These are phyloP conservation scores for Mionectes macconnelli DNA, from an alignment of 2,113 vertebrate species.

Conservation along the genomic window DNA sequence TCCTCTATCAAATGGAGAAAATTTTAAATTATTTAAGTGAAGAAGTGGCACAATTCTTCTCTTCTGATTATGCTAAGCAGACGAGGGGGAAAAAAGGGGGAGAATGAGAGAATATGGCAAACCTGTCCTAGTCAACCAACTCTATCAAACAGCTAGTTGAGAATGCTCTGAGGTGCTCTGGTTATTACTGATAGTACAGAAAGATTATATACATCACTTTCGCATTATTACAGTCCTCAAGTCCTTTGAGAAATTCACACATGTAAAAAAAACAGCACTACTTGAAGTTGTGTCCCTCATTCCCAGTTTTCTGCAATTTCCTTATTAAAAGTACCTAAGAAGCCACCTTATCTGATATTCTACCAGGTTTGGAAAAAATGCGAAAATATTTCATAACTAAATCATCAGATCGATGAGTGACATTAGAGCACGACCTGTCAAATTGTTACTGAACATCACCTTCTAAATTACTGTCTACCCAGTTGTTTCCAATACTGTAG, in stretches of 20 bases:
- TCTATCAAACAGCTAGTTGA: neutral
- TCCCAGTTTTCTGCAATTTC: neutral
- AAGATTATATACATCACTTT: neutral
- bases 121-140: neutral
- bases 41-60: neutral
- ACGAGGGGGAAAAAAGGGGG: neutral
- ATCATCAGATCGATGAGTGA: neutral
- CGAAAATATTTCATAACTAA: neutral
- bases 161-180: neutral
- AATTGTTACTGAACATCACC: slow-evolving; percentile 44
- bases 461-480: slow-evolving; percentile 44
- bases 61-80: slow-evolving; percentile 17
- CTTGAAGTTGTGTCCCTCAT: slow-evolving; percentile 12
- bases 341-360: neutral
- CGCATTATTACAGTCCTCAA: neutral
- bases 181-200: neutral
- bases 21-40: neutral
- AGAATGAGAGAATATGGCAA: neutral
- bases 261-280: neutral
- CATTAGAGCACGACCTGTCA: slow-evolving; percentile 23
- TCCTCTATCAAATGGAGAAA: neutral
- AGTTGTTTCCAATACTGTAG: slow-evolving; percentile 55
- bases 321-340: slow-evolving; percentile 9
- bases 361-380: slow-evolving; percentile 4
- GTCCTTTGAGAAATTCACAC: neutral